Conservation (phyloP, 2,797 vertebrate species). For the Microctenopoma lineatum region DNA sequence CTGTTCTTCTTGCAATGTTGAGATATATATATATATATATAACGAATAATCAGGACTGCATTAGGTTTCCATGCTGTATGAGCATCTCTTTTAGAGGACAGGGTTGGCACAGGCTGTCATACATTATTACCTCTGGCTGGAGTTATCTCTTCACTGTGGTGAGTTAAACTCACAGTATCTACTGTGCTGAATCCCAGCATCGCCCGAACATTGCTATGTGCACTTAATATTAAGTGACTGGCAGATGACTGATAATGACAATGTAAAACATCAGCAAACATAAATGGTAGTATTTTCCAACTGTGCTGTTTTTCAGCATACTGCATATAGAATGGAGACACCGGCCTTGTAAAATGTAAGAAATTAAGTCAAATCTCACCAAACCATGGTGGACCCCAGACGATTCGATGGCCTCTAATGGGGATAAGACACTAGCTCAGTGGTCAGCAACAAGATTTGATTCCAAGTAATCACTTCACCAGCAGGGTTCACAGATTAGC, state of each 20-base stretch:
- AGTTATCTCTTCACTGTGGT: not conserved
- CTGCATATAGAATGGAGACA: slow-evolving; percentile 7
- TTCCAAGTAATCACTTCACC: slow-evolving; percentile 48
- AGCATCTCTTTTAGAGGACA: too few relatives aligned
- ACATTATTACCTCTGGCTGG: too few relatives aligned
- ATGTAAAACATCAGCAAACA: not conserved
- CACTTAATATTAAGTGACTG: slow-evolving; percentile 14
- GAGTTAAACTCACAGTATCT: not conserved
- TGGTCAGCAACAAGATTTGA: slow-evolving; percentile 41
- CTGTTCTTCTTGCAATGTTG: not conserved
- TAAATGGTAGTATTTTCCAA: slow-evolving; percentile 1
- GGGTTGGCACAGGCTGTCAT: too few relatives aligned
- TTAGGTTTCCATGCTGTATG: too few relatives aligned
- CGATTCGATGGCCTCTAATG: slow-evolving; percentile 35
- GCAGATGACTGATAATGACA: slow-evolving; percentile 18
- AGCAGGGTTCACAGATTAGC: slow-evolving; percentile 45
- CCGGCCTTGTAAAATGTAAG: not conserved
- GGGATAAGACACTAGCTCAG: slow-evolving; percentile 41
- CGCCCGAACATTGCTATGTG: not conserved
- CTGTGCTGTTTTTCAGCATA: not conserved
- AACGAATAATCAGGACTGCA: too few relatives aligned
- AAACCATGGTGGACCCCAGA: slow-evolving; percentile 13
- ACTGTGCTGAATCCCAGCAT: not conserved
- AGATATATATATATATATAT: too few relatives aligned
- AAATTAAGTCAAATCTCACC: slow-evolving; percentile 6